These are phyloP conservation scores for Phrynocephalus guinanensis DNA, from an alignment of 2,797 vertebrate species.

Conservation along the genomic window DNA sequence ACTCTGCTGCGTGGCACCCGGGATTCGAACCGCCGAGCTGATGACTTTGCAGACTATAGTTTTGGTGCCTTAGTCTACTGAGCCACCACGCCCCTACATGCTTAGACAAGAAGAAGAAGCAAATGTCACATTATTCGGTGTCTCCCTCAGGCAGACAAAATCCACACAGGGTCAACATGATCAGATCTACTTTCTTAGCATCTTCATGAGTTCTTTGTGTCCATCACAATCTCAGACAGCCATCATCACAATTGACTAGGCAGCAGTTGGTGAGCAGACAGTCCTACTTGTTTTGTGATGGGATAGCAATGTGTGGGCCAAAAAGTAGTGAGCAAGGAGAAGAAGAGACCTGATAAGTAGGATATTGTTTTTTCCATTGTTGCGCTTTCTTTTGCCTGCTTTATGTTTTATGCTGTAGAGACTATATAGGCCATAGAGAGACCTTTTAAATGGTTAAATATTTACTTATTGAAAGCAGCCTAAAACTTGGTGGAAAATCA, in stretches of 20 bases:
- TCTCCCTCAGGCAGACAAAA: background rate
- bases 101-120: no score
- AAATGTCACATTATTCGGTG: background rate
- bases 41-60: no score
- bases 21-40: no score
- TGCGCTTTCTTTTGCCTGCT: background rate
- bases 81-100: no score
- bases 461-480: background rate
- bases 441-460: background rate
- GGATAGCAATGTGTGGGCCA: background rate
- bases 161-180: background rate
- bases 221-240: background rate
- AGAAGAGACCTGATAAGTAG: no score
- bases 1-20: no score
- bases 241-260: background rate
- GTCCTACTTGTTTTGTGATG: no score
- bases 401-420: background rate
- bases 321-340: no score
- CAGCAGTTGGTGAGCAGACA: background rate
- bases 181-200: background rate
- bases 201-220: background rate
- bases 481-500: background rate
- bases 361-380: background rate
- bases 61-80: no score
- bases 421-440: no score